A percentile compares a stretch with the other conserved stretches of the same genome.
phyloP scores from a whole-genome alignment of 2,888 invertebrate genomes.

The Dyspetes luteomarginatus region DNA sequence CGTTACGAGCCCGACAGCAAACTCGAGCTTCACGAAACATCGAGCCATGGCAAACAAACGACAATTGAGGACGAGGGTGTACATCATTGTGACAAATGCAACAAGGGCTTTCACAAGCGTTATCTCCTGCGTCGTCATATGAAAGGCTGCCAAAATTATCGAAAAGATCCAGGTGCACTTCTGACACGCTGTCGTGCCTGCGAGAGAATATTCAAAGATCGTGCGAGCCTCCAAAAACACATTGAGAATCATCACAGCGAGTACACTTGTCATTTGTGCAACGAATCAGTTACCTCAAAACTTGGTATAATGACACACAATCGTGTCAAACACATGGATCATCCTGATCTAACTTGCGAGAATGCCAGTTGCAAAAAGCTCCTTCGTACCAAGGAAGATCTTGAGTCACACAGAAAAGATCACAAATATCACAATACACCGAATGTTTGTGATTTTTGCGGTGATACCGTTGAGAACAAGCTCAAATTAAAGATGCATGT shows the following conservation, averaged over 20 bases:
- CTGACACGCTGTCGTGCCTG: conserved; percentile 85
- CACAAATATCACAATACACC: conserved; percentile 83
- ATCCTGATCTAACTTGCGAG: conserved; percentile 84
- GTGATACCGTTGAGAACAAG: conserved; percentile 85
- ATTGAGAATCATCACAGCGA: conserved; percentile 85
- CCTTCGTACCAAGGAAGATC: conserved; percentile 84
- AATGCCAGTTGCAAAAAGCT: conserved; percentile 84
- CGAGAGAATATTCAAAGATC: conserved; percentile 85
- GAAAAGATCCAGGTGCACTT: conserved; percentile 84
- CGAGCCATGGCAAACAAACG: conserved; percentile 79
- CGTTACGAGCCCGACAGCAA: conserved; percentile 79
- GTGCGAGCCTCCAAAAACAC: conserved; percentile 85
- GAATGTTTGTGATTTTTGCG: conserved; percentile 86
- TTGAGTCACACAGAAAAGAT: conserved; percentile 84
- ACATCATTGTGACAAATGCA: conserved; percentile 85
- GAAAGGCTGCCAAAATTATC: conserved; percentile 85
- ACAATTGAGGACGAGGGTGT: conserved; percentile 83
- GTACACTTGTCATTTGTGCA: conserved; percentile 85
- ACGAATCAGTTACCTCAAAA: conserved; percentile 85
- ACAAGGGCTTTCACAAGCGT: conserved; percentile 85
- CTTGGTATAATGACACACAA: conserved; percentile 86
- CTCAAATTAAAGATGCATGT: conserved; percentile 86
- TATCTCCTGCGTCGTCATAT: conserved; percentile 85
- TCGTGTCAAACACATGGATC: conserved; percentile 85
- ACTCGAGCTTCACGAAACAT: conserved; percentile 76